Conservation (phyloP, 2,113 vertebrate genomes). For the Pseudopodoces humilis region DNA sequence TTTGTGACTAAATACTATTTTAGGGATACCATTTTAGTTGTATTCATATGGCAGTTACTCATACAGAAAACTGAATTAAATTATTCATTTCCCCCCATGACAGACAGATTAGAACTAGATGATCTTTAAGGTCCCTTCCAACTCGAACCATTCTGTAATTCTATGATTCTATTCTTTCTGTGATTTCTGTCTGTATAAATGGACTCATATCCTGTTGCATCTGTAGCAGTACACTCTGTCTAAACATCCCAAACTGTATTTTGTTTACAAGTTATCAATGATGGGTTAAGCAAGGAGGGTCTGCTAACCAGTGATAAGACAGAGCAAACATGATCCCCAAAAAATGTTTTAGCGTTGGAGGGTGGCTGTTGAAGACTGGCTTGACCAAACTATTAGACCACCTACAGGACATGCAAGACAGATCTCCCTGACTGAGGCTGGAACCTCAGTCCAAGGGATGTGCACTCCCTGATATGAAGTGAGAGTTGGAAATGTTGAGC, state of each 20-base stretch:
- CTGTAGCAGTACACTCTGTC: neutral
- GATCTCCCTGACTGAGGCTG: neutral
- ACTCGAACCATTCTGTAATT: neutral
- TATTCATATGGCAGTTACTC: neutral
- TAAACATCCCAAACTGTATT: neutral
- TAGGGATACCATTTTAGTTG: neutral
- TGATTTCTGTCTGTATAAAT: neutral
- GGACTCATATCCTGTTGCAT: neutral
- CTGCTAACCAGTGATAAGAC: neutral
- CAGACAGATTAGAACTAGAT: neutral
- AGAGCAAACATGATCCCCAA: neutral
- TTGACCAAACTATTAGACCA: neutral
- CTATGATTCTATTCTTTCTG: neutral
- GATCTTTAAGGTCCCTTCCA: neutral
- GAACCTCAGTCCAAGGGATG: neutral
- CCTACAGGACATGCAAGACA: rapidly evolving
- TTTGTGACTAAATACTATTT: neutral
- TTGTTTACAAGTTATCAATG: neutral
- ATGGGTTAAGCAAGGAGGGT: neutral
- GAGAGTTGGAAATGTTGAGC: neutral
- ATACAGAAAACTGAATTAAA: neutral
- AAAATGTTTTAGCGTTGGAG: neutral
- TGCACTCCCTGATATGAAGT: neutral
- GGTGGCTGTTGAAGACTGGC: rapidly evolving
- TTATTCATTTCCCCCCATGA: rapidly evolving